Conservation (phyloP, 2,113 vertebrate genomes). For the Hydropotes inermis region DNA sequence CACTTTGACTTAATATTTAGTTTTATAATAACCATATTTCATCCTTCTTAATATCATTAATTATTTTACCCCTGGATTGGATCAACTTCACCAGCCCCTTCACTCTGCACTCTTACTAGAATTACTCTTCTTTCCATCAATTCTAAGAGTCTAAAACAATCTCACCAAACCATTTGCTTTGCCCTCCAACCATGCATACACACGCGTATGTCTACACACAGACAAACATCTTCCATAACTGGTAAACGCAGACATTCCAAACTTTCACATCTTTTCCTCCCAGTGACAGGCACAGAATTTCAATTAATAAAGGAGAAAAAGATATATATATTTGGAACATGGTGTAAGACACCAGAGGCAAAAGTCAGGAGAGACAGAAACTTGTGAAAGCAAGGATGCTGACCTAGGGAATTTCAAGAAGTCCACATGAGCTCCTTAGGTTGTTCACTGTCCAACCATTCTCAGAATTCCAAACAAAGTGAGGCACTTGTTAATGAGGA, state of each 20-base stretch:
- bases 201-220: not conserved
- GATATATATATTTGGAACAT: constrained; percentile 75
- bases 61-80: not conserved
- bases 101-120: not conserved
- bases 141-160: not conserved
- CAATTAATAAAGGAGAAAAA: constrained; percentile 76
- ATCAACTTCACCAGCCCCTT: not conserved
- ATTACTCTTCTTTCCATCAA: not conserved
- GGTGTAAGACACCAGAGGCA: constrained; percentile 67
- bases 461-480: constrained; percentile 80
- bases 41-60: not conserved
- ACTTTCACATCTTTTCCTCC: constrained; percentile 71
- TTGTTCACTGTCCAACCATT: constrained; percentile 68
- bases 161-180: constrained; percentile 1
- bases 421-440: constrained; percentile 50
- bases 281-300: constrained; percentile 70
- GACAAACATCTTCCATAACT: constrained; percentile 45
- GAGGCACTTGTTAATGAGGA: constrained; percentile 78
- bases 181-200: not conserved
- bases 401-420: constrained; percentile 69
- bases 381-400: constrained; percentile 24
- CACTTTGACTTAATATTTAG: not conserved
- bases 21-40: not conserved
- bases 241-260: constrained; percentile 70
- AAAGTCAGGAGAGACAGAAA: constrained; percentile 50